Percentiles rank a stretch among this genome's conserved stretches.
Evolutionary conservation across 2,888 invertebrate genomes (phyloP).

Genomic region (Anorthoa munda): DNA sequence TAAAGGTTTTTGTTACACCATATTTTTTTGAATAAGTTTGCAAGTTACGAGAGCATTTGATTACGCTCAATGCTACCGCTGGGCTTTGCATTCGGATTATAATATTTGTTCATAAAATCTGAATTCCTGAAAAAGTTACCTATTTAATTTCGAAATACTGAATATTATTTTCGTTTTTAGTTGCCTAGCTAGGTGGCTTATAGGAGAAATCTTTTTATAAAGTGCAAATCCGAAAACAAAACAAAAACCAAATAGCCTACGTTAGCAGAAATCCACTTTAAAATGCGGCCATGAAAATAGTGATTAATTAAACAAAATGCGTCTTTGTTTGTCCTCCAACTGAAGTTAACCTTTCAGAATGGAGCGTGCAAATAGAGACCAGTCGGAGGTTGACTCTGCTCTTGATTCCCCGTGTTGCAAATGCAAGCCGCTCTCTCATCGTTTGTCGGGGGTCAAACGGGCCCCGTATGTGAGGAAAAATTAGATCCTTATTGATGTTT

Average conservation of each 20-base stretch:
- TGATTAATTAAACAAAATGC: constrained; percentile 64
- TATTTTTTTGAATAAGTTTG: constrained; percentile 14
- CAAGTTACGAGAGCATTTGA: constrained; percentile 32
- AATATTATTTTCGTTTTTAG: background rate
- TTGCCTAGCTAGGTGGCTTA: too few species aligned
- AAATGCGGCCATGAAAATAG: constrained; percentile 18
- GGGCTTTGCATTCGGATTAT: constrained; percentile 28
- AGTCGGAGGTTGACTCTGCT: constrained; percentile 85
- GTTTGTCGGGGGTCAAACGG: constrained; percentile 63
- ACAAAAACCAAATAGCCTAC: background rate
- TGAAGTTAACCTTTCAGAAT: constrained; percentile 81
- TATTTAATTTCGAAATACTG: background rate
- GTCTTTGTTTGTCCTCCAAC: constrained; percentile 60
- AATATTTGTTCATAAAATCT: constrained; percentile 6
- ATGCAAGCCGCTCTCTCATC: constrained; percentile 73
- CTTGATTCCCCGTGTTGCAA: constrained; percentile 86
- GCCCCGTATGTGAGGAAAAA: constrained; percentile 48
- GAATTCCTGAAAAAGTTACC: background rate
- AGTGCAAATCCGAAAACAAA: background rate
- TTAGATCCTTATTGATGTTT: constrained; percentile 40
- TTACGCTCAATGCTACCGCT: constrained; percentile 19
- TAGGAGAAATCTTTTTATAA: background rate
- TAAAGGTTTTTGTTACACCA: constrained; percentile 1
- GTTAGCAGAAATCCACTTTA: constrained; percentile 1
- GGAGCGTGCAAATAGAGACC: constrained; percentile 82